Evolutionary conservation across 2,888 invertebrate genomes (phyloP), one percentile per base, ranked within the genome.

Genomic region (Napeogenes sylphis): DNA sequence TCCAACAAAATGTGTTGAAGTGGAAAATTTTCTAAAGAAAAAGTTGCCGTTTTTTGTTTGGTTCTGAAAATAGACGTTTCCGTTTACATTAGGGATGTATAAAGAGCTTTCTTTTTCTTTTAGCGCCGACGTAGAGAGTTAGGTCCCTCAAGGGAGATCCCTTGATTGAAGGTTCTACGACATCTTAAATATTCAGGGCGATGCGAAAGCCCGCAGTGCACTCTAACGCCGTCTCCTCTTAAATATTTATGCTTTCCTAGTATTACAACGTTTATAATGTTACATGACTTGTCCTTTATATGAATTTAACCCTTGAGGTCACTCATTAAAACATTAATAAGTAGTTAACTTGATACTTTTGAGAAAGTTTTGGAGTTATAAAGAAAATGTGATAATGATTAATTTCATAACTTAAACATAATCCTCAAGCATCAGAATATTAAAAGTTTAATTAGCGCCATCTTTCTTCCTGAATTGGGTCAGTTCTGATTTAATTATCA

Each of bases 151-250:
- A 46, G 59, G 64, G 64, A 59, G 58, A 59, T 45, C 59, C 61
- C 65, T 69, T 67, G 71, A 71, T 69, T 70, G 68, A 67, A 67
- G 70, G 71, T 67, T 69, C 63, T 65, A 65, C 67, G 68, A 63
- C 68, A 58, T 60, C 59, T 72, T 62, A 70, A 72, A 71, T 70
- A 71, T 72, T 71, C 68, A 71, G 61, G 59, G 58, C 59, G 47
- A 46, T 55, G 55, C 47, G 56, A 56, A 63, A 58, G 59, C 46
- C 56, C 54, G 58, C 53, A 30, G 59, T 63, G 59, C 60, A 63
- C 62, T 62, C 59, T n/a, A 56, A 45, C 58, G 62, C 58, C 58
- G 30, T 32, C 55, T 30, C 58, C 53, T 59, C 61, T 65, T 61
- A 59, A 56, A 62, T 62, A 59, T 67, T 68, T 63, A 60, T 61